Percentiles rank a stretch among this genome's conserved stretches.
Evolutionary conservation across 2,888 invertebrate species (phyloP).

Genomic region (Crocallis elinguaria): DNA sequence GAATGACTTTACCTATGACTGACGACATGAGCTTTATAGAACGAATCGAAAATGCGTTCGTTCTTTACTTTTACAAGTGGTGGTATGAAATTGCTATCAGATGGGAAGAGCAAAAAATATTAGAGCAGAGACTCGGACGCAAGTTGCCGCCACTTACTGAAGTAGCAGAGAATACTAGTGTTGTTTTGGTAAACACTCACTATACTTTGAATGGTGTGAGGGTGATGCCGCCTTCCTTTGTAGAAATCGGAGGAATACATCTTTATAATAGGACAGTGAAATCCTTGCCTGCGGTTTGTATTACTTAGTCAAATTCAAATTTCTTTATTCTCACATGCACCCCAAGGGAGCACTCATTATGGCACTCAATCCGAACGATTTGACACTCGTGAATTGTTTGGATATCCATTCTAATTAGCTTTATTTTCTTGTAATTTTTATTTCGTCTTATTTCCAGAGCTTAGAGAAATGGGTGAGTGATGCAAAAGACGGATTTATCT

Average conservation of each 20-base stretch:
- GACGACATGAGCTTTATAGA: slow-evolving; percentile 69
- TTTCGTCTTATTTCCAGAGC: slow-evolving; percentile 69
- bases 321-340: too few species aligned
- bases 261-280: slow-evolving; percentile 52
- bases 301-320: too few species aligned
- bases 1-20: slow-evolving; percentile 49
- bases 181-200: slow-evolving; percentile 77
- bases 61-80: slow-evolving; percentile 42
- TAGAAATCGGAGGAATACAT: slow-evolving; percentile 83
- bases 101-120: slow-evolving; percentile 52
- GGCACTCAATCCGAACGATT: too few species aligned
- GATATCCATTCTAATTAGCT: too few species aligned
- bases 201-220: slow-evolving; percentile 66
- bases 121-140: slow-evolving; percentile 59
- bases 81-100: slow-evolving; percentile 51
- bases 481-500: slow-evolving; percentile 86
- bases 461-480: slow-evolving; percentile 85
- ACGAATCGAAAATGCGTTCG: slow-evolving; percentile 70
- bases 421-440: background rate
- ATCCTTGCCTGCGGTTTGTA: slow-evolving; percentile 48
- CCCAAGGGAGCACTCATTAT: too few species aligned
- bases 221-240: slow-evolving; percentile 69
- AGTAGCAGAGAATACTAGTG: slow-evolving; percentile 69
- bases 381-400: too few species aligned
- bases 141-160: slow-evolving; percentile 61